Percentiles rank a stretch among this genome's conserved stretches.
Conservation (phyloP, 2,888 invertebrate genomes). For the Abrostola tripartita region DNA sequence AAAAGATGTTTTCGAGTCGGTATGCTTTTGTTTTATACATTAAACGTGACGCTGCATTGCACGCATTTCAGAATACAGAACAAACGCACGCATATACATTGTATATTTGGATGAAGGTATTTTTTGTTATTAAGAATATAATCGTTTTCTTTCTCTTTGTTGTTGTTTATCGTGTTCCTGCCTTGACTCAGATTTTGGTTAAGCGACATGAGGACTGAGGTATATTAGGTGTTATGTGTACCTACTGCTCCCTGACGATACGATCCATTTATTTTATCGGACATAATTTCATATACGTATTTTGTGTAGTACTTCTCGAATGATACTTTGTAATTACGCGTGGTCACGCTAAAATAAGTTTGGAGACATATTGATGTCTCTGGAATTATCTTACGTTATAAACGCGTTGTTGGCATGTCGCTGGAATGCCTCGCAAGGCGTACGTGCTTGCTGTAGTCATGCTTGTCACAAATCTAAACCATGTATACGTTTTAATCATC, state of each 20-base stretch:
- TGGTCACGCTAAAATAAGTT: not conserved
- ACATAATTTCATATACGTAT: not conserved
- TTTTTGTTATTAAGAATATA: conserved; percentile 32
- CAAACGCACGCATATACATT: conserved; percentile 18
- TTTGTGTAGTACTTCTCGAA: no score
- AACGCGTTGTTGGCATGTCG: conserved; percentile 55
- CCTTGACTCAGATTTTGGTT: not conserved
- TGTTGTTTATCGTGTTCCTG: not conserved
- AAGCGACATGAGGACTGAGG: not conserved
- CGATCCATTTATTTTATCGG: not conserved
- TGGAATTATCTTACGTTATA: conserved; percentile 28
- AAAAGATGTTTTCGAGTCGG: conserved; percentile 27
- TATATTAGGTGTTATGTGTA: no score
- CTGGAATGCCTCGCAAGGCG: conserved; percentile 48
- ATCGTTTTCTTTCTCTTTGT: conserved; percentile 14
- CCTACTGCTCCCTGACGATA: no score
- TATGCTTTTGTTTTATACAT: conserved; percentile 25
- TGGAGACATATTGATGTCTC: conserved; percentile 18
- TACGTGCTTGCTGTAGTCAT: conserved; percentile 33
- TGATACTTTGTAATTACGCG: not conserved
- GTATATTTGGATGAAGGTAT: conserved; percentile 11
- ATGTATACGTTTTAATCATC: conserved; percentile 28
- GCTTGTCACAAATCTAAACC: conserved; percentile 34
- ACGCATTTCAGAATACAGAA: no score
- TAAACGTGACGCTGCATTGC: conserved; percentile 16